These are phyloP conservation scores for Pleuronectes platessa DNA, from an alignment of 2,113 vertebrate genomes.

Conservation along the genomic window DNA sequence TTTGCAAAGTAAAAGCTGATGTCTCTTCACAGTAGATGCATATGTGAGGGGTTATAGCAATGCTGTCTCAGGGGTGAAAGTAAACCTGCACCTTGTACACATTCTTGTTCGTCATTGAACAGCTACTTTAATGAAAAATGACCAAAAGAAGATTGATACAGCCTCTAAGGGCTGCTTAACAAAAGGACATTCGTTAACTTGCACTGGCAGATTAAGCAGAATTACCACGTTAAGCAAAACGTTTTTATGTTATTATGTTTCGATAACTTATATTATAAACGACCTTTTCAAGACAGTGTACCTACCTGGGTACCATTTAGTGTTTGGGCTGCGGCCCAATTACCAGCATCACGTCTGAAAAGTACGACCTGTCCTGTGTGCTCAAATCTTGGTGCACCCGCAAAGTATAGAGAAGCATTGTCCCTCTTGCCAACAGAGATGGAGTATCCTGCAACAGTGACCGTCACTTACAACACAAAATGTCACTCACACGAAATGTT, in stretches of 20 bases:
- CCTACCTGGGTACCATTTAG: conserved; percentile 69
- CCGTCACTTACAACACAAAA: neutral
- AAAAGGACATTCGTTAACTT: too few species aligned
- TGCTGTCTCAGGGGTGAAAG: too few species aligned
- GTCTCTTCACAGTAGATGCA: too few species aligned
- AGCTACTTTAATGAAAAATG: neutral
- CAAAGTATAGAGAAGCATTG: conserved; percentile 56
- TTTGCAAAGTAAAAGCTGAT: neutral
- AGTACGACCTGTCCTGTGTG: conserved; percentile 75
- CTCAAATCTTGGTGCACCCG: conserved; percentile 78
- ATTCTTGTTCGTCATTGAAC: neutral
- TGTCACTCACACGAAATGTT: neutral
- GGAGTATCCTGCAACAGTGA: conserved; percentile 75
- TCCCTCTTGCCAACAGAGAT: conserved; percentile 67
- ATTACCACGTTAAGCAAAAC: too few species aligned
- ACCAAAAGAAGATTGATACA: too few species aligned
- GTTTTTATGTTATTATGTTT: too few species aligned
- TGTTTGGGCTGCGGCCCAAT: conserved; percentile 49
- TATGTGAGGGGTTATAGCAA: too few species aligned
- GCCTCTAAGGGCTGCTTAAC: too few species aligned
- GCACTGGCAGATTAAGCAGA: too few species aligned
- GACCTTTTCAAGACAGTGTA: neutral
- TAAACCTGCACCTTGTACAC: too few species aligned
- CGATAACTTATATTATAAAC: too few species aligned
- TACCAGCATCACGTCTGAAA: conserved; percentile 35